Percentiles rank a stretch among this genome's conserved stretches.
These are phyloP conservation scores for Scyliorhinus canicula DNA, from an alignment of 2,797 vertebrate genomes.

Conservation along the genomic window DNA sequence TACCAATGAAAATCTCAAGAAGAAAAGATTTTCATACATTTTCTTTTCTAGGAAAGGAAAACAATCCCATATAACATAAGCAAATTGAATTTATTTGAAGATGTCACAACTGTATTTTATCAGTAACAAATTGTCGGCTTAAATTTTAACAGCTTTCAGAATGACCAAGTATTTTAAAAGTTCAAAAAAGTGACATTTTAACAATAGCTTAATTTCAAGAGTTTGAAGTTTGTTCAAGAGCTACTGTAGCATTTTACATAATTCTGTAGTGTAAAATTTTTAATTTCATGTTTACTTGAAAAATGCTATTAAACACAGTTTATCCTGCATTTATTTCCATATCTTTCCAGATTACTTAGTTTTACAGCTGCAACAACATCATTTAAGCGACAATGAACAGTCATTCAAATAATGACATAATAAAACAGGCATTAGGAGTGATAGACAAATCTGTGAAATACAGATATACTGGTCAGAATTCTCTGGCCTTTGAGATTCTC, in stretches of 20 bases:
- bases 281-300: neutral
- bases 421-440: neutral
- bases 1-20: neutral
- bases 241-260: neutral
- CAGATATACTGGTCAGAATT: too few relatives aligned
- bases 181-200: neutral
- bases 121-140: neutral
- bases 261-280: neutral
- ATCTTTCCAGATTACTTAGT: neutral
- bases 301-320: neutral
- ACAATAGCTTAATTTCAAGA: neutral
- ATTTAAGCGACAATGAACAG: neutral
- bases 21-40: neutral
- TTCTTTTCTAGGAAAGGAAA: neutral
- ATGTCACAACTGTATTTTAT: neutral
- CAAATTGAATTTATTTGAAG: conserved; percentile 19
- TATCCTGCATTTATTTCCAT: neutral
- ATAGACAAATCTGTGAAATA: neutral
- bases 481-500: too few relatives aligned
- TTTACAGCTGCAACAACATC: neutral
- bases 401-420: neutral
- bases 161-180: neutral
- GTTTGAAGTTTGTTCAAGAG: neutral
- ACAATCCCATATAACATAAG: neutral
- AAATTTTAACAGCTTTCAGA: conserved; percentile 10